phyloP scores from a whole-genome alignment of 2,797 vertebrate genomes.

The Eurystomus glaucurus region DNA sequence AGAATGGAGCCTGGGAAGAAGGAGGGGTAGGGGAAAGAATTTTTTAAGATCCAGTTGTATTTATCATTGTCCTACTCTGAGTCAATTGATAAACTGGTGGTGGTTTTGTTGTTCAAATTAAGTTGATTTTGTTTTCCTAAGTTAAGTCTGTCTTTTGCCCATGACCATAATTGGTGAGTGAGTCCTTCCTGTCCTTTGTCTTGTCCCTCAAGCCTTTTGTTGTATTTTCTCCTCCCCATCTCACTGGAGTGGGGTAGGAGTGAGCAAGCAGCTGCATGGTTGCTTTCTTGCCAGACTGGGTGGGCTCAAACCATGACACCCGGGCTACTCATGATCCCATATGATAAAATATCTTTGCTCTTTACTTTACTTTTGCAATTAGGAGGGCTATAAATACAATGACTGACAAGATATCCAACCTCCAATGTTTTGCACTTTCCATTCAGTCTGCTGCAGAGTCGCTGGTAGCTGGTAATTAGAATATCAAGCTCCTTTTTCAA shows the following conservation, averaged over 20 bases:
- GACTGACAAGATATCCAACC: constrained; percentile 81
- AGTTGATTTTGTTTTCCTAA: background rate
- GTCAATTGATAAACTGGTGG: background rate
- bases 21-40: background rate
- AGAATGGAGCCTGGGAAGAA: background rate
- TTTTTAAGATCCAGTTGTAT: background rate
- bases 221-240: background rate
- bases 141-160: background rate
- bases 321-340: background rate
- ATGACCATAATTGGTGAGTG: background rate
- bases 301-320: background rate
- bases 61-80: background rate
- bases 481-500: constrained; percentile 92
- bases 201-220: background rate
- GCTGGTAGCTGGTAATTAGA: constrained; percentile 93
- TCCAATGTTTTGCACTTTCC: constrained; percentile 97
- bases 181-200: background rate
- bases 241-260: background rate
- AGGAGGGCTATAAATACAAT: constrained; percentile 7
- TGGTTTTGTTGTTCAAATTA: background rate
- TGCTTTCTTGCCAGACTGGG: background rate
- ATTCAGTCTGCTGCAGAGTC: constrained; percentile 93
- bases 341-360: background rate
- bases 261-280: background rate
- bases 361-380: background rate